Evolutionary conservation across 2,797 vertebrate genomes (phyloP).

Genomic region (Scolopax bukidnonensis): DNA sequence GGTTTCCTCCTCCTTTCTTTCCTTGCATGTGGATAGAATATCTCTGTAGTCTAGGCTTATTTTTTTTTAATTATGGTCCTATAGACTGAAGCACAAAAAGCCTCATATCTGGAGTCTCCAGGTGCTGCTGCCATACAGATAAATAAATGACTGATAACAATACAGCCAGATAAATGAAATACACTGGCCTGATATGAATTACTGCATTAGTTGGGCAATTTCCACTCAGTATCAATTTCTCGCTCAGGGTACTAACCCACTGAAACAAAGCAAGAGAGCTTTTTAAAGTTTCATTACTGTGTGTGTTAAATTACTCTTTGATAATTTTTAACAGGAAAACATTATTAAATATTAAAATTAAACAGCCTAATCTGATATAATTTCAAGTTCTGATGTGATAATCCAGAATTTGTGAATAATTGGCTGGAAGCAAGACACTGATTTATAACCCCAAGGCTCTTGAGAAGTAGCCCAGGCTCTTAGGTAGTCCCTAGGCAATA

Average conservation of each 20-base stretch:
- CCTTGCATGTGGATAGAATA: neutral
- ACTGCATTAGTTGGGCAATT: slow-evolving; percentile 5
- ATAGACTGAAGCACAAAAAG: neutral
- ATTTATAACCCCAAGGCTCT: neutral
- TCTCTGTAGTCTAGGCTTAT: neutral
- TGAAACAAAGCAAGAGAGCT: neutral
- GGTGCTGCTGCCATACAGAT: neutral
- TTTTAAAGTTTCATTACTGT: neutral
- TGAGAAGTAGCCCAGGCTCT: neutral
- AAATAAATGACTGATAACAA: slow-evolving; percentile 12
- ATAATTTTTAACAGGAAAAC: neutral
- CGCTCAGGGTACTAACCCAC: neutral
- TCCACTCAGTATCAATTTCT: neutral
- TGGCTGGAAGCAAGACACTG: neutral
- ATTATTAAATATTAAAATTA: neutral
- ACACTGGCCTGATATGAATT: neutral
- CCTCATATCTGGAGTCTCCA: neutral
- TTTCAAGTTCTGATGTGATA: neutral
- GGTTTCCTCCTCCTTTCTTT: neutral
- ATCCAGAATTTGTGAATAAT: neutral
- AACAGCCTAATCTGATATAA: neutral
- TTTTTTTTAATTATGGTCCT: neutral
- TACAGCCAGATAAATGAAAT: slow-evolving; percentile 18
- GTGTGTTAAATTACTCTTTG: neutral
- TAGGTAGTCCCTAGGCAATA: neutral